phyloP scores from a whole-genome alignment of 2,888 invertebrate genomes.

The Gari tellinella region DNA sequence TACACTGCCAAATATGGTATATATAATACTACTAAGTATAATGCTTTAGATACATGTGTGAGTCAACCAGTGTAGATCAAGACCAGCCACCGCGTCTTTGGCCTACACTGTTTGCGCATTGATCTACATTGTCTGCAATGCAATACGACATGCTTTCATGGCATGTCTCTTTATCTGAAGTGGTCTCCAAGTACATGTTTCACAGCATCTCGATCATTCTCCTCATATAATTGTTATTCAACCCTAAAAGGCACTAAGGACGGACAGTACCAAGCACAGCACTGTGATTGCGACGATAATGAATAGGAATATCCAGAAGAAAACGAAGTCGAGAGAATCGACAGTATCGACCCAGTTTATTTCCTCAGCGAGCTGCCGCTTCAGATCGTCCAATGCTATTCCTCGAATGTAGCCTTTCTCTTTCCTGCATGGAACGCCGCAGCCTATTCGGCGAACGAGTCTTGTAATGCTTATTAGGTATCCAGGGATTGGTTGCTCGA shows the following conservation, averaged over 20 bases:
- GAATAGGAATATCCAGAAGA: conserved; percentile 33
- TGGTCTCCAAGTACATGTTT: too few relatives aligned
- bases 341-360: conserved; percentile 25
- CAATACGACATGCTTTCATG: too few relatives aligned
- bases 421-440: conserved; percentile 26
- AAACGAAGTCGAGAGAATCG: conserved; percentile 22
- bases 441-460: conserved; percentile 33
- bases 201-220: too few relatives aligned
- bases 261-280: conserved; percentile 34
- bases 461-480: conserved; percentile 36
- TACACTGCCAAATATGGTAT: too few relatives aligned
- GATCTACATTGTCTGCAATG: too few relatives aligned
- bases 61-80: too few relatives aligned
- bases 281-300: conserved; percentile 27
- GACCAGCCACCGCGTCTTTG: too few relatives aligned
- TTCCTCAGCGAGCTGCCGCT: conserved; percentile 33
- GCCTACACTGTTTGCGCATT: too few relatives aligned
- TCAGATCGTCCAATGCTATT: conserved; percentile 40
- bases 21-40: too few relatives aligned
- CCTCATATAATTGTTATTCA: too few relatives aligned
- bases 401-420: conserved; percentile 39
- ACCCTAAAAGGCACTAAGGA: conserved; percentile 12
- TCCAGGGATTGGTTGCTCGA: conserved; percentile 35
- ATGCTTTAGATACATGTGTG: too few relatives aligned
- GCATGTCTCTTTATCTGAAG: too few relatives aligned